Evolutionary conservation across 2,113 vertebrate genomes (phyloP).

Genomic region (Accipiter cooperii): DNA sequence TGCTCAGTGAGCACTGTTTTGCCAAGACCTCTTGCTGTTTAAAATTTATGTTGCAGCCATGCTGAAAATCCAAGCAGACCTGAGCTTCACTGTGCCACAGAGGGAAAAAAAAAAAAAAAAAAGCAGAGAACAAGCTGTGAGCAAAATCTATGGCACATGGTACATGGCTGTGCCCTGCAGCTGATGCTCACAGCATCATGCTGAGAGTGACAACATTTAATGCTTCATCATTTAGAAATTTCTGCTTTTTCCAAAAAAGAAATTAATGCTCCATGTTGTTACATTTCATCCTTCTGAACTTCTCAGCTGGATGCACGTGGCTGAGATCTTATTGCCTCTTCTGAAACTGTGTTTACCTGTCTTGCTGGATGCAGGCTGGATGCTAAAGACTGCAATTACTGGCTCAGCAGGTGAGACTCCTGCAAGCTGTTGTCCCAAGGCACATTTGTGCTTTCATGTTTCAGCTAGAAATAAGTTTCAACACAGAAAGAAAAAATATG

Average conservation of each 20-base stretch:
- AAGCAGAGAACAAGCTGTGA: neutral
- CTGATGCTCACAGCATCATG: neutral
- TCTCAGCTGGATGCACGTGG: neutral
- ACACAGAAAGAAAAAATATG: neutral
- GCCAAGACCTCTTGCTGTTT: neutral
- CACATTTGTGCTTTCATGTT: neutral
- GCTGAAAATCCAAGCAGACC: neutral
- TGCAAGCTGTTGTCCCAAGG: neutral
- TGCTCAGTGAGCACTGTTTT: neutral
- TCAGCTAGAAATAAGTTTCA: neutral
- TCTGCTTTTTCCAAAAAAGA: neutral
- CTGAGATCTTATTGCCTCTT: neutral
- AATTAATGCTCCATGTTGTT: neutral
- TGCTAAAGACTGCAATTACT: neutral
- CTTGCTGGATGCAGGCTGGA: neutral
- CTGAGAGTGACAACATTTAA: neutral
- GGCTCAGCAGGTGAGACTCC: neutral
- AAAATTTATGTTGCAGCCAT: neutral
- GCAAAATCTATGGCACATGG: neutral
- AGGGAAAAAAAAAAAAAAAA: neutral
- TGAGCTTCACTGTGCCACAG: neutral
- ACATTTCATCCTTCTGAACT: neutral
- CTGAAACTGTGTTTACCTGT: neutral
- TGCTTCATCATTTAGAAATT: neutral
- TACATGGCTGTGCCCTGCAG: neutral